Evolutionary conservation across 2,797 vertebrate genomes (phyloP), one percentile per base, ranked within the genome.

Genomic region (Xenentodon cancila): DNA sequence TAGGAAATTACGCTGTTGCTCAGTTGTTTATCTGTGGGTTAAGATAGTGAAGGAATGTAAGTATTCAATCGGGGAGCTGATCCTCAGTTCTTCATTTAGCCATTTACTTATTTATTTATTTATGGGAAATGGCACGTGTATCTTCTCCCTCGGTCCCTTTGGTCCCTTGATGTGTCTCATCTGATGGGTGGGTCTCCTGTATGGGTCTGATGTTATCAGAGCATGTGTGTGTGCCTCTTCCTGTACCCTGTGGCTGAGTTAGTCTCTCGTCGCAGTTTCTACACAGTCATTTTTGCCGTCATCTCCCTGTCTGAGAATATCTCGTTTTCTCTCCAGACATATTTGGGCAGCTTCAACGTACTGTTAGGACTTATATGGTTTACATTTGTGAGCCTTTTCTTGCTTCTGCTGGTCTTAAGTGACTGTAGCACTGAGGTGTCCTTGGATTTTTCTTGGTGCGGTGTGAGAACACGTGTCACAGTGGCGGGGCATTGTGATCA

Each of bases 151-250:
- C 12, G 2, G 43, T 82, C n/a, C 69, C 81, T 74, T 65, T 45
- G 68, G 81, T 77, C 78, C 65, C 89, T 72, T 81, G 87, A 88
- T 91, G 64, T 53, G 64, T 79, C 78, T 89, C 90, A 93, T 94
- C 91, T 91, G 84, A 84, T 75, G 89, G 93, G 92, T 84, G 90
- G 82, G 87, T 78, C 90, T 58, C 46, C 67, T 68, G 20, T 61
- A 52, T 47, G 67, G 55, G 22, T 32, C 77, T 81, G 93, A 94
- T 93, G 50, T 7, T 89, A 94, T 93, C 92, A 74, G 49, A 17
- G 7, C 40, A 53, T 65, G 34, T 64, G 49, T 69, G 32, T 80
- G 53, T 55, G 59, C 63, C 68, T 82, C 67, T 89, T 91, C 89
- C 85, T 86, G 79, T 80, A 68, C n/a, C 61, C 73, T 73, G 59